Conservation (phyloP, 2,113 vertebrate genomes). For the Accipiter cooperii region DNA sequence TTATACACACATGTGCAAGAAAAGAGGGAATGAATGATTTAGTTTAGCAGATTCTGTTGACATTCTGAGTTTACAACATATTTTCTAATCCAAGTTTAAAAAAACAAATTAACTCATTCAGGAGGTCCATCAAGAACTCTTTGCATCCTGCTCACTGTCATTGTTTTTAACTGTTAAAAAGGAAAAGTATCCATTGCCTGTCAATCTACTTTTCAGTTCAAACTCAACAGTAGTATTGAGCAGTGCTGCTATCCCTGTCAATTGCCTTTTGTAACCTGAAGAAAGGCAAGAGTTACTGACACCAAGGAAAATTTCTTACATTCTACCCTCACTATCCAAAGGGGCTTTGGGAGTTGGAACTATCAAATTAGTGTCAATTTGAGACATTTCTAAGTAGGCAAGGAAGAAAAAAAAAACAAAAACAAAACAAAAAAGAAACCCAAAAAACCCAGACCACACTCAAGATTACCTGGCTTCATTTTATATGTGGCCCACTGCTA, state of each 20-base stretch:
- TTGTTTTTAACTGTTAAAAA: background rate
- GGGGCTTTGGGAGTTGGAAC: conserved; percentile 39
- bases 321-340: conserved; percentile 20
- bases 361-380: conserved; percentile 65
- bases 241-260: conserved; percentile 20
- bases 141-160: background rate
- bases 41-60: background rate
- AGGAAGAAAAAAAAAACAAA: background rate
- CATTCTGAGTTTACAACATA: background rate
- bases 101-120: background rate
- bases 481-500: conserved; percentile 4
- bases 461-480: conserved; percentile 38
- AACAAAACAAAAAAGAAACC: background rate
- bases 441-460: background rate
- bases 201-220: conserved; percentile 10
- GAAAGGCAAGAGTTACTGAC: conserved; percentile 49
- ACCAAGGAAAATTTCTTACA: conserved; percentile 38
- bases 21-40: background rate
- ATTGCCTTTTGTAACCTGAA: conserved; percentile 46
- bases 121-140: background rate
- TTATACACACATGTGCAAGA: background rate
- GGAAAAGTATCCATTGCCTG: background rate
- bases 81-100: background rate
- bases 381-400: conserved; percentile 36
- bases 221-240: background rate